Conservation (phyloP, 1,140 invertebrate species). For the Idris sp. region DNA sequence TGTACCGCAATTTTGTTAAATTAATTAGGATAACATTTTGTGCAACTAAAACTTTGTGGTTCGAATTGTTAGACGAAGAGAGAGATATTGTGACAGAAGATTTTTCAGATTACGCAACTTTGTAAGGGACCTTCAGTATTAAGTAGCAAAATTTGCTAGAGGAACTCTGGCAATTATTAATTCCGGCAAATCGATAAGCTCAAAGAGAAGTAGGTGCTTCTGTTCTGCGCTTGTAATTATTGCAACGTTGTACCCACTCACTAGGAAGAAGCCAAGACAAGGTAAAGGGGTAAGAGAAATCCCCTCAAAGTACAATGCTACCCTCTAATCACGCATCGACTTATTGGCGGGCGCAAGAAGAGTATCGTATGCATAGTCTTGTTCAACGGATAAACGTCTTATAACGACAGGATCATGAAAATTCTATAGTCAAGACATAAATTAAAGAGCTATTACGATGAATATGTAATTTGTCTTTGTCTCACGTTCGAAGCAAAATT, state of each 20-base stretch:
- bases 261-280: conserved; percentile 47
- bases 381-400: too few species aligned
- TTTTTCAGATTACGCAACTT: conserved; percentile 61
- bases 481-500: too few species aligned
- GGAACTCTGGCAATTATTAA: conserved; percentile 74
- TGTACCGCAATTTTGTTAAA: too few species aligned
- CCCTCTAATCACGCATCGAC: conserved; percentile 77
- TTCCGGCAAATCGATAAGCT: conserved; percentile 75
- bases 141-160: conserved; percentile 26
- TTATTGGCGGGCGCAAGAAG: conserved; percentile 69
- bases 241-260: conserved; percentile 53
- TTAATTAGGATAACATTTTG: conserved; percentile 29
- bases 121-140: conserved; percentile 50
- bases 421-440: conserved; percentile 19
- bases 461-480: conserved; percentile 19
- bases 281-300: conserved; percentile 42
- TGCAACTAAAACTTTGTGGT: conserved; percentile 14
- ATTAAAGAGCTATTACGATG: conserved; percentile 8
- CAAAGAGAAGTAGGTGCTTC: conserved; percentile 68
- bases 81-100: conserved; percentile 29
- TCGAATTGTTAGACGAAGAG: conserved; percentile 15
- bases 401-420: conserved; percentile 19
- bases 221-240: conserved; percentile 74
- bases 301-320: conserved; percentile 75
- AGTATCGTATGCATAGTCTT: conserved; percentile 65